Percentiles rank a stretch among this genome's conserved stretches.
phyloP scores from a whole-genome alignment of 1,140 invertebrate species.

The Elymnias hypermnestra region DNA sequence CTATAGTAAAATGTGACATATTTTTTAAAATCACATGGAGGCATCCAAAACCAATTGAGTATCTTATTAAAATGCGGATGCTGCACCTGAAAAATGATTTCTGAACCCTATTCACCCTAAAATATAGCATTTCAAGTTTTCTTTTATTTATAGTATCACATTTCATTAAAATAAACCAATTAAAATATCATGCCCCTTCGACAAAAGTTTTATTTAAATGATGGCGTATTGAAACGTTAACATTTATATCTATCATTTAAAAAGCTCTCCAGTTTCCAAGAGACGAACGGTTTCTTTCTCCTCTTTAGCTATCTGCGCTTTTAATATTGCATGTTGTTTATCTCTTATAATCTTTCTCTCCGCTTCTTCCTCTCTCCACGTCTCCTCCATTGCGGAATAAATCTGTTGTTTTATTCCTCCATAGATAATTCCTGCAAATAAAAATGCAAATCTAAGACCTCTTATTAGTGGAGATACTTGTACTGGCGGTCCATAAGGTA shows the following conservation, averaged over 20 bases:
- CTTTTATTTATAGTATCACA: too few relatives aligned
- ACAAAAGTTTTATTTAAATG: too few relatives aligned
- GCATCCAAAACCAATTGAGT: too few relatives aligned
- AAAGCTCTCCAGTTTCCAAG: slow-evolving; percentile 13
- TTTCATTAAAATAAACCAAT: slow-evolving; percentile 19
- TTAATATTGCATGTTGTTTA: slow-evolving; percentile 40
- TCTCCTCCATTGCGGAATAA: slow-evolving; percentile 38
- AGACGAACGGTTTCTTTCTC: slow-evolving; percentile 36
- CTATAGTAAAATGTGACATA: too few relatives aligned
- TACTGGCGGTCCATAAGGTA: slow-evolving; percentile 51
- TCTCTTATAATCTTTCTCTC: slow-evolving; percentile 49
- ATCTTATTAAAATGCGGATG: too few relatives aligned
- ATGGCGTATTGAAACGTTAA: neutral
- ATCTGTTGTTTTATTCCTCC: slow-evolving; percentile 40
- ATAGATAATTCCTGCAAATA: slow-evolving; percentile 56
- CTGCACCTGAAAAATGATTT: too few relatives aligned
- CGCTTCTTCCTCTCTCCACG: slow-evolving; percentile 41
- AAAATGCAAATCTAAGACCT: slow-evolving; percentile 42
- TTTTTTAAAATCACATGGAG: too few relatives aligned
- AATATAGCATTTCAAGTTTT: too few relatives aligned
- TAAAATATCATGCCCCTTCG: too few relatives aligned
- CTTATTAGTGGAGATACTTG: slow-evolving; percentile 60
- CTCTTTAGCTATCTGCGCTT: slow-evolving; percentile 44
- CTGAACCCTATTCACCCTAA: too few relatives aligned
- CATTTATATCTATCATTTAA: slow-evolving; percentile 1